phyloP scores from a whole-genome alignment of 2,797 vertebrate genomes.

The Halcyon leucocephala region DNA sequence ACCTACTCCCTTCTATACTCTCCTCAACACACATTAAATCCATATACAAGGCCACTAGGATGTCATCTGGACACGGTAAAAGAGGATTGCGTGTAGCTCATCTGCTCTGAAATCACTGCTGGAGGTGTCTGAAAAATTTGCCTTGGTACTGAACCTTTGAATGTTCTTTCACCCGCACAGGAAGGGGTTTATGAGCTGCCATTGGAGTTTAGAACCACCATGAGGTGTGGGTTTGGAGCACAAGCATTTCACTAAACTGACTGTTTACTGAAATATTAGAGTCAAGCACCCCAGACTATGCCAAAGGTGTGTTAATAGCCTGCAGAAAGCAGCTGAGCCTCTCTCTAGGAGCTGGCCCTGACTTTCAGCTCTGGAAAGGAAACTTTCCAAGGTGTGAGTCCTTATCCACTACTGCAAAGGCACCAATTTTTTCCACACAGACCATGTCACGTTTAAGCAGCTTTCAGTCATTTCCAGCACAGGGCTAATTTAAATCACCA shows the following conservation, averaged over 20 bases:
- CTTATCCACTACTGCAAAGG: not conserved
- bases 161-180: not conserved
- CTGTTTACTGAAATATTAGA: not conserved
- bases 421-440: not conserved
- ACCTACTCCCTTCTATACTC: slow-evolving; percentile 1
- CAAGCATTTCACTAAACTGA: not conserved
- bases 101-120: not conserved
- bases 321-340: not conserved
- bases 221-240: not conserved
- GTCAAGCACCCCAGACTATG: not conserved
- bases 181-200: not conserved
- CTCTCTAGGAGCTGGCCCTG: not conserved
- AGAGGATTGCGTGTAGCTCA: not conserved
- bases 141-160: not conserved
- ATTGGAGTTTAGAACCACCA: not conserved
- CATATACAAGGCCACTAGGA: not conserved
- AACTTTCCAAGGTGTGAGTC: not conserved
- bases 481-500: not conserved
- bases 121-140: not conserved
- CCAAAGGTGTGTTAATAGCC: not conserved
- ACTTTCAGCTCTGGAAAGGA: not conserved
- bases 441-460: not conserved
- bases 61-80: not conserved
- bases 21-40: not conserved
- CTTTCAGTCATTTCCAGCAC: not conserved